Evolutionary conservation across 2,888 invertebrate species (phyloP), one percentile per base, ranked within the genome.

Genomic region (Mythimna albipuncta): DNA sequence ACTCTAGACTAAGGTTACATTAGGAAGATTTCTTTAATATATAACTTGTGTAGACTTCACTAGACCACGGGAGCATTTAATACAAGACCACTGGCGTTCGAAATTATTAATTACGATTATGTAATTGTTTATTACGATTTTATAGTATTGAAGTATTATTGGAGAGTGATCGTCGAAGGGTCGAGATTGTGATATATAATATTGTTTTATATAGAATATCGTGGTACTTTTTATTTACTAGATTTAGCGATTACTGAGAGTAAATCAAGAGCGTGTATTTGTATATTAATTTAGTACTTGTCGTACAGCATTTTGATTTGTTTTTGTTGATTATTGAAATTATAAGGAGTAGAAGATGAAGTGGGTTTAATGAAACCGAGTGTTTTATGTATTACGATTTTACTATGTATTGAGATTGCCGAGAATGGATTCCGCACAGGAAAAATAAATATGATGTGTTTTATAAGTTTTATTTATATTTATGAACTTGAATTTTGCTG

Each of bases 41-140:
- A 89, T 88, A 85, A 84, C 83, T 84, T 81, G 75, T 84, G 84
- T 89, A 90, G 87, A 87, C 77, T 87, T 86, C 84, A 86, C 84
- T 77, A 77, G 80, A 89, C 84, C 89, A 87, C 83, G 89, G 91
- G 89, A 92, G 92, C 92, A 92, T 93, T 92, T 91, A 90, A 87
- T 87, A 88, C 81, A 89, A 88, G 85, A 90, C 86, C 87, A 87
- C 83, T 88, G 85, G 87, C 87, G 82, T 86, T 83, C 21, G 50
- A 75, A 87, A 81, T 89, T 82, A 86, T 86, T 79, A 66, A 69
- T 62, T 67, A 72, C 62, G 19, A 68, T 57, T 57, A 70, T 72
- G 69, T 72, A 44, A 82, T 82, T 59, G 62, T 71, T 74, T 70
- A 73, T 76, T 78, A 66, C 69, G 69, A 74, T 88, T 86, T 84